phyloP scores from a whole-genome alignment of 2,113 vertebrate genomes.

The Calidris pygmaea region DNA sequence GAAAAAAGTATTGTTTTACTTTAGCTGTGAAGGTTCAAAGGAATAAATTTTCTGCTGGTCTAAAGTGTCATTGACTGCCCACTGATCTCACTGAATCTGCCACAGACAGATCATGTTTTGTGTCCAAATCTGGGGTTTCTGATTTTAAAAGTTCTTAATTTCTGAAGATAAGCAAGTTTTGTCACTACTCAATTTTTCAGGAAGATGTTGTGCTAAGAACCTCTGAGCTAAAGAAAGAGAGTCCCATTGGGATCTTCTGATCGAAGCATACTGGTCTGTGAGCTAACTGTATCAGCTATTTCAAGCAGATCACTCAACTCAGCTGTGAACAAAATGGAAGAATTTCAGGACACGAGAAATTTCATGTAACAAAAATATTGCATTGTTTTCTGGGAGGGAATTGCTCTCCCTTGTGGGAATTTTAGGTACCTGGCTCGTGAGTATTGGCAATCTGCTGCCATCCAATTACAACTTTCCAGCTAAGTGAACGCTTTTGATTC shows the following conservation, averaged over 20 bases:
- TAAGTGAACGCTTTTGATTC: neutral
- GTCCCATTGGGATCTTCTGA: neutral
- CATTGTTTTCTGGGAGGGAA: neutral
- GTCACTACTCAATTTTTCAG: neutral
- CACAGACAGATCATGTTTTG: neutral
- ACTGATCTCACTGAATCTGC: neutral
- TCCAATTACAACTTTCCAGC: neutral
- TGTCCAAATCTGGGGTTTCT: neutral
- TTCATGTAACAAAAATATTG: neutral
- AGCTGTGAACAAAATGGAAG: neutral
- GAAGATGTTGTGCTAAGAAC: neutral
- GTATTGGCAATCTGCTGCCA: neutral
- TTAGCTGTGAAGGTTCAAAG: neutral
- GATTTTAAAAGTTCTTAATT: neutral
- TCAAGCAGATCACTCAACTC: neutral
- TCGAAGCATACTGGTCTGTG: neutral
- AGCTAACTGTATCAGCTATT: neutral
- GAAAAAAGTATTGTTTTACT: neutral
- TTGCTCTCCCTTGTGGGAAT: neutral
- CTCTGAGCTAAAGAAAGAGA: neutral
- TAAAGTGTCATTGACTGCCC: neutral
- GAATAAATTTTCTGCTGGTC: neutral
- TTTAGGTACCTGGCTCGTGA: neutral
- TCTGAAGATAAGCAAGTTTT: neutral
- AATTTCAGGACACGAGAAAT: neutral